These are phyloP conservation scores for Empis stercorea DNA, from an alignment of 2,888 invertebrate genomes.

Conservation along the genomic window DNA sequence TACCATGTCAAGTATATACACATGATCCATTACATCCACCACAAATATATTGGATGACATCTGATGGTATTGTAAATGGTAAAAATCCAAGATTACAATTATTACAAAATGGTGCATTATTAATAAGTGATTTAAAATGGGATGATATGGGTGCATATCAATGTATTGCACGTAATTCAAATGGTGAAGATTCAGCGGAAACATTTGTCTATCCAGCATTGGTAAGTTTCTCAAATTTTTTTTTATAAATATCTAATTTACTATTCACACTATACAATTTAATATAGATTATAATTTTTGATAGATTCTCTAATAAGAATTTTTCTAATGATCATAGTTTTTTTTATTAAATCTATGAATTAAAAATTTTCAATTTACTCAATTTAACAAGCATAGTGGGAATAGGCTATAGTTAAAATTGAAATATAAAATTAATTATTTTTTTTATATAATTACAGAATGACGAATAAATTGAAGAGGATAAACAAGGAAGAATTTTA, in stretches of 20 bases:
- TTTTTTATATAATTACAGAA: constrained; percentile 6
- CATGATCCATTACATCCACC: constrained; percentile 40
- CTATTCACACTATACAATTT: too few relatives aligned
- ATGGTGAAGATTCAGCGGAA: constrained; percentile 46
- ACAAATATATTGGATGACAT: constrained; percentile 53
- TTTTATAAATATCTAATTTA: neutral
- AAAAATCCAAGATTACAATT: constrained; percentile 42
- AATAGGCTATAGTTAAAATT: too few relatives aligned
- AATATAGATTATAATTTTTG: too few relatives aligned
- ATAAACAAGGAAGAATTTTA: neutral
- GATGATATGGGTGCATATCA: constrained; percentile 70
- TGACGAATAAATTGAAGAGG: constrained; percentile 3
- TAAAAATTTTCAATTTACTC: too few relatives aligned
- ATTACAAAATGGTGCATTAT: constrained; percentile 60
- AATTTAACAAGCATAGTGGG: too few relatives aligned
- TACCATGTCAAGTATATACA: constrained; percentile 59
- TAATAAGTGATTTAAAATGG: constrained; percentile 60
- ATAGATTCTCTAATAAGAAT: too few relatives aligned
- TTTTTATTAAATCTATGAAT: neutral
- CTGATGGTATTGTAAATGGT: constrained; percentile 41
- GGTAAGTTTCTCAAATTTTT: constrained; percentile 24
- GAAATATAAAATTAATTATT: too few relatives aligned
- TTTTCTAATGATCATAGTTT: too few relatives aligned
- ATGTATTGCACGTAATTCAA: constrained; percentile 56
- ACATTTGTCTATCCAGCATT: constrained; percentile 62